Conservation (phyloP, 2,888 invertebrate species). For the Eupithecia subfuscata region DNA sequence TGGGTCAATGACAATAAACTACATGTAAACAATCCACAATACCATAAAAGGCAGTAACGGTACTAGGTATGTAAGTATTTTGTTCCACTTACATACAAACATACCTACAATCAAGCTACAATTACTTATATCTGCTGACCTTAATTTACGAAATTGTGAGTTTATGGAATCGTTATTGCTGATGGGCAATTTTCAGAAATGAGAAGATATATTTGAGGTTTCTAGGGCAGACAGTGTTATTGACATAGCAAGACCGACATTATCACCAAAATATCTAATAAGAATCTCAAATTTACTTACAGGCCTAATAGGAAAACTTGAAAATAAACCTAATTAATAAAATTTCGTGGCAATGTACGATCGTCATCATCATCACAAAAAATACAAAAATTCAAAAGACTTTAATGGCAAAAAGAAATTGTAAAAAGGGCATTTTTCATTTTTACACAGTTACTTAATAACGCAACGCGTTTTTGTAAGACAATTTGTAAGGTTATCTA, state of each 20-base stretch:
- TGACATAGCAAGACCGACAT: not conserved
- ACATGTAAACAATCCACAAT: slow-evolving; percentile 22
- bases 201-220: slow-evolving; percentile 18
- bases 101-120: slow-evolving; percentile 17
- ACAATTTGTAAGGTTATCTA: too few species aligned
- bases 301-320: too few species aligned
- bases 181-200: slow-evolving; percentile 16
- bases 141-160: slow-evolving; percentile 25
- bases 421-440: too few species aligned
- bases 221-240: slow-evolving; percentile 10
- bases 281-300: too few species aligned
- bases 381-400: too few species aligned
- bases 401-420: too few species aligned
- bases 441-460: too few species aligned
- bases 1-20: slow-evolving; percentile 15
- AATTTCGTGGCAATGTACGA: not conserved
- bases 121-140: slow-evolving; percentile 21
- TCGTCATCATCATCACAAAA: not conserved
- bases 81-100: slow-evolving; percentile 26
- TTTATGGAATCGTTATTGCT: slow-evolving; percentile 26
- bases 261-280: not conserved
- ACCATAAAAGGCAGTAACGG: slow-evolving; percentile 3
- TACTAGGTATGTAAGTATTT: slow-evolving; percentile 10
- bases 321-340: not conserved
- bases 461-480: too few species aligned